Evolutionary conservation across 1,140 invertebrate species (phyloP).

Genomic region (Bombus sibiricus): DNA sequence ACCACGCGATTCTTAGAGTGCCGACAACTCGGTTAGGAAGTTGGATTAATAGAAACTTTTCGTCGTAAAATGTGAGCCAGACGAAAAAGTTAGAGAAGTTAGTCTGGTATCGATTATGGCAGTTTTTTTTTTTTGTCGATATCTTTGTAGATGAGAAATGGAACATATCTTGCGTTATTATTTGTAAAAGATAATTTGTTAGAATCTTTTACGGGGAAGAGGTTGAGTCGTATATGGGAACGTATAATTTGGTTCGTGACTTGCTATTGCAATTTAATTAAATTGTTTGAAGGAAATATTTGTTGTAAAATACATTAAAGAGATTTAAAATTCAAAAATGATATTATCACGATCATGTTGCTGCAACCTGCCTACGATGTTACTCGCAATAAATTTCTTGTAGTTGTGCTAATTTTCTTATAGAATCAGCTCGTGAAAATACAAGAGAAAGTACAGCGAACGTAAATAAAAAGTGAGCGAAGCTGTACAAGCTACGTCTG

Average conservation of each 20-base stretch:
- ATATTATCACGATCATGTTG: neutral
- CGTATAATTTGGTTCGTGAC: too few relatives aligned
- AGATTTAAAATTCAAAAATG: neutral
- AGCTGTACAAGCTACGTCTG: neutral
- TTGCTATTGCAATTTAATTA: neutral
- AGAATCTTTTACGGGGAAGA: too few relatives aligned
- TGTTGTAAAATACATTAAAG: neutral
- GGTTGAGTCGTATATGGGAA: too few relatives aligned
- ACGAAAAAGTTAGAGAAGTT: neutral
- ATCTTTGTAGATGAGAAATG: neutral
- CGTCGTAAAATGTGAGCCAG: neutral
- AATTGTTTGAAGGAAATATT: neutral
- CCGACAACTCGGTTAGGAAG: conserved; percentile 51
- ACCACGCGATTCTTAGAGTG: conserved; percentile 16
- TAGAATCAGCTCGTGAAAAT: neutral
- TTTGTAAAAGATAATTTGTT: neutral
- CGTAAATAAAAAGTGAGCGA: neutral
- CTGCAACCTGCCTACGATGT: neutral
- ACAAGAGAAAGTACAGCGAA: neutral
- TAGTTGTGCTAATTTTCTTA: neutral
- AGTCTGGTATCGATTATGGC: neutral
- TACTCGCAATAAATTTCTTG: too few relatives aligned
- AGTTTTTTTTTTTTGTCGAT: neutral
- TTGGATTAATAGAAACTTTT: conserved; percentile 37
- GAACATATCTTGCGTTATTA: neutral